Conservation (phyloP, 2,888 invertebrate genomes). For the Cataglyphis livida region DNA sequence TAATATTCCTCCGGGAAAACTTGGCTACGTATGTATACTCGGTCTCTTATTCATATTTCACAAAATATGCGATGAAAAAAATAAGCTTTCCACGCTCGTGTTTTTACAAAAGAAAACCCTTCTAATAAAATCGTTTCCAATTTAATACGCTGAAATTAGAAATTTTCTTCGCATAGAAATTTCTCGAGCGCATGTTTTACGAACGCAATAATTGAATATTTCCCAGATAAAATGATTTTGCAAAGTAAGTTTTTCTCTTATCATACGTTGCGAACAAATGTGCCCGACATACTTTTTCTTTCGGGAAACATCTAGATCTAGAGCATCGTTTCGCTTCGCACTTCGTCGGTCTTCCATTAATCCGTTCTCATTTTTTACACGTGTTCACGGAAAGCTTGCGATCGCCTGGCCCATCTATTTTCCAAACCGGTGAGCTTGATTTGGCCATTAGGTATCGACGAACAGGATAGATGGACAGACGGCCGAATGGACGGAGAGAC, state of each 20-base stretch:
- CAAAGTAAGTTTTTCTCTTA: conserved; percentile 3
- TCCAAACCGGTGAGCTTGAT: conserved; percentile 59
- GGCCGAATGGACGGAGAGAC: conserved; percentile 4
- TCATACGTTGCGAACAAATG: conserved; percentile 11
- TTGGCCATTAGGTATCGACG: conserved; percentile 56
- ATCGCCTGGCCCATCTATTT: conserved; percentile 44
- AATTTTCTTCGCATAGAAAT: neutral
- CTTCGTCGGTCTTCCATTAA: conserved; percentile 16
- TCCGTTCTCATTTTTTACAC: conserved; percentile 42
- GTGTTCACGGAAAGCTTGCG: conserved; percentile 34
- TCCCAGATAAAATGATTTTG: neutral
- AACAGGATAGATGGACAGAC: conserved; percentile 2
- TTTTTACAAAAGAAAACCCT: neutral
- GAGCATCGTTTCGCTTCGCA: conserved; percentile 19
- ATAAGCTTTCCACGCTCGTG: neutral
- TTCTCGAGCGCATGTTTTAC: neutral
- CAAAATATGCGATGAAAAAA: neutral
- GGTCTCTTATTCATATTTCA: conserved; percentile 22
- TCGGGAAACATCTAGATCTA: neutral
- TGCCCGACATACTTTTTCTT: neutral
- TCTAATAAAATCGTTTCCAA: neutral
- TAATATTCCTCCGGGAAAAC: conserved; percentile 18
- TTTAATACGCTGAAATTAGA: neutral
- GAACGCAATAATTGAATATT: neutral
- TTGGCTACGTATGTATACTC: neutral